phyloP scores from a whole-genome alignment of 2,113 vertebrate genomes.

The Triplophysa tibetana region DNA sequence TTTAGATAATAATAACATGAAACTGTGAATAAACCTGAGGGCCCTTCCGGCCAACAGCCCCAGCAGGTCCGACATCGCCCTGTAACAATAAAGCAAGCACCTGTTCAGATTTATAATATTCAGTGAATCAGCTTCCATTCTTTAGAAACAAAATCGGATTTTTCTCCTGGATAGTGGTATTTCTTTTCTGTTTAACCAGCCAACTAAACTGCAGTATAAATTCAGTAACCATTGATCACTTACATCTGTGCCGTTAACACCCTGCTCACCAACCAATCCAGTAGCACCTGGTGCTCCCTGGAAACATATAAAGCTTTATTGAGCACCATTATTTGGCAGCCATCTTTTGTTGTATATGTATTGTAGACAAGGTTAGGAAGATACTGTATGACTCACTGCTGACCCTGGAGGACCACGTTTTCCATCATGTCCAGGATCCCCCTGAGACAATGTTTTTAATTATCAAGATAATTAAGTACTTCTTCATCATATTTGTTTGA shows the following conservation, averaged over 20 bases:
- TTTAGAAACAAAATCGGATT: background rate
- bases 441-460: conserved; percentile 61
- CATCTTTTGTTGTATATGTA: background rate
- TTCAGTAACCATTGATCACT: conserved; percentile 42
- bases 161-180: background rate
- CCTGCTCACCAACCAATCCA: conserved; percentile 66
- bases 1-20: background rate
- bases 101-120: background rate
- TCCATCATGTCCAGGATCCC: conserved; percentile 72
- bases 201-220: background rate
- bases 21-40: conserved; percentile 64
- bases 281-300: conserved; percentile 74
- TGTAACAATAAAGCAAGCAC: conserved; percentile 46
- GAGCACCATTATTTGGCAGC: background rate
- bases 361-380: background rate
- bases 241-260: conserved; percentile 77
- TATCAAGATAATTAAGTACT: background rate
- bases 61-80: conserved; percentile 76
- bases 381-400: conserved; percentile 65
- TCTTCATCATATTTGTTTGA: too few relatives aligned
- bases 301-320: conserved; percentile 10
- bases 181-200: background rate
- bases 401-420: conserved; percentile 67
- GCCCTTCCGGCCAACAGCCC: conserved; percentile 71
- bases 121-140: background rate